phyloP scores from a whole-genome alignment of 2,113 vertebrate genomes.

The Sorex araneus region DNA sequence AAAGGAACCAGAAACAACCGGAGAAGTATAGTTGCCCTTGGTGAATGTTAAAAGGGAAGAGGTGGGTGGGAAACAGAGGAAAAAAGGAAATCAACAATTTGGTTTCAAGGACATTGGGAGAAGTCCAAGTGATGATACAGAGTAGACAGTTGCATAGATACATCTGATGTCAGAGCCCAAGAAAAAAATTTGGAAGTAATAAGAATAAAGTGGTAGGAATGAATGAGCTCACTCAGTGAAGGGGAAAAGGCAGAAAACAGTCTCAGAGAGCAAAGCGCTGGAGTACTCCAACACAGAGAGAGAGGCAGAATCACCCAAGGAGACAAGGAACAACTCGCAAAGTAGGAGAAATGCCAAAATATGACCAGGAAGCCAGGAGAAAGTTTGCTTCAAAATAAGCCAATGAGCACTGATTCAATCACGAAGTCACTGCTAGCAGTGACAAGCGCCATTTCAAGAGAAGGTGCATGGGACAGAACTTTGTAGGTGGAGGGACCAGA shows the following conservation, averaged over 20 bases:
- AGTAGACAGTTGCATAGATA: neutral
- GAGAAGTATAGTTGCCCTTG: neutral
- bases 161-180: slow-evolving; percentile 31
- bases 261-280: neutral
- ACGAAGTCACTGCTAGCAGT: too few relatives aligned
- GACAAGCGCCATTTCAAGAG: neutral
- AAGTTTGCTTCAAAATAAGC: neutral
- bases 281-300: neutral
- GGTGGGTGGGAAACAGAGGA: neutral
- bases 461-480: neutral
- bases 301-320: neutral
- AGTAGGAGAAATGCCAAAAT: neutral
- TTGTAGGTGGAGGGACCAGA: neutral
- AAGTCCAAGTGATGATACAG: neutral
- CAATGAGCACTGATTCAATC: too few relatives aligned
- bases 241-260: neutral
- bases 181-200: neutral
- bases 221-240: neutral
- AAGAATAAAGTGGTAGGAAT: neutral
- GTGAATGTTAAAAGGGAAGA: neutral
- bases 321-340: neutral
- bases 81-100: neutral
- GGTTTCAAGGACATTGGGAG: neutral
- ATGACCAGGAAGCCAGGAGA: neutral
- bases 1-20: neutral